Percentiles rank a stretch among this genome's conserved stretches.
These are phyloP conservation scores for Tyria jacobaeae DNA, from an alignment of 2,888 invertebrate species.

Conservation along the genomic window DNA sequence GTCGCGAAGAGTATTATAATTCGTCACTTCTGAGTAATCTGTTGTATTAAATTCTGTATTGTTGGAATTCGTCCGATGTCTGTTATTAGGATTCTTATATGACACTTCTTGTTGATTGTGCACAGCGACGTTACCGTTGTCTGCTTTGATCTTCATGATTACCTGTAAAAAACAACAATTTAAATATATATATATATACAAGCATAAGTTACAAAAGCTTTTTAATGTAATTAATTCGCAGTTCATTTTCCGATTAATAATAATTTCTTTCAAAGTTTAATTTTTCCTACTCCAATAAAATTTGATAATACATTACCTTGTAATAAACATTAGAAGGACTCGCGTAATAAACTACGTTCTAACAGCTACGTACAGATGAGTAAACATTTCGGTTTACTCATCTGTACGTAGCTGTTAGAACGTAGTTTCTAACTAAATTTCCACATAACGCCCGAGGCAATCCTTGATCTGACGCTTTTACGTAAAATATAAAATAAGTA, in stretches of 20 bases:
- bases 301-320: not conserved
- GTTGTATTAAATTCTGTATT: constrained; percentile 53
- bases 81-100: constrained; percentile 54
- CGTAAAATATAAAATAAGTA: constrained; percentile 19
- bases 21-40: constrained; percentile 56
- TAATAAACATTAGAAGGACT: constrained; percentile 13
- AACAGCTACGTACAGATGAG: constrained; percentile 4
- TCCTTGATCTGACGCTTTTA: constrained; percentile 10
- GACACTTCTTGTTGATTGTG: constrained; percentile 57
- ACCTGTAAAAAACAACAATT: constrained; percentile 60
- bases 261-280: not conserved
- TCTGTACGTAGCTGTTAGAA: too few species aligned
- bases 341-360: constrained; percentile 13
- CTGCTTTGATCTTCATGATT: constrained; percentile 76
- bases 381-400: too few species aligned
- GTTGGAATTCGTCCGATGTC: constrained; percentile 58
- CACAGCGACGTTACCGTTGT: constrained; percentile 73
- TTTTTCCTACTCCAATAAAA: not conserved
- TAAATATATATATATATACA: not conserved
- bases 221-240: too few species aligned
- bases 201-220: not conserved
- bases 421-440: too few species aligned
- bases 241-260: too few species aligned
- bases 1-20: constrained; percentile 57
- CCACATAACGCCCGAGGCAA: constrained; percentile 20